Percentiles rank a stretch among this genome's conserved stretches.
Evolutionary conservation across 2,888 invertebrate species (phyloP).

Genomic region (Tipula lateralis): DNA sequence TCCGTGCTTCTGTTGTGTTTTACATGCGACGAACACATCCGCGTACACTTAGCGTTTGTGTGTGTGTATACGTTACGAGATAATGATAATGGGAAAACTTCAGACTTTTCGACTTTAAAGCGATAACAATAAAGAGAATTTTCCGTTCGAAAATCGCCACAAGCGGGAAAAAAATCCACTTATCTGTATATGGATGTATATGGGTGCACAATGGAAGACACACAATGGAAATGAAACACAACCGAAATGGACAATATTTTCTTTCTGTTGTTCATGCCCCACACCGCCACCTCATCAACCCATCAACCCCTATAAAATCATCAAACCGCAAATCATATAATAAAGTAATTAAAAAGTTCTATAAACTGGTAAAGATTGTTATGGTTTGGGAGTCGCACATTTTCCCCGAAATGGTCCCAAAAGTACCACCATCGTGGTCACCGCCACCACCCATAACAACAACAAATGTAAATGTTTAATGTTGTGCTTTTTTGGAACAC

Average conservation of each 20-base stretch:
- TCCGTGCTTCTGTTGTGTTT: background rate
- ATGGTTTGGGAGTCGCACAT: background rate
- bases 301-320: background rate
- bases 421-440: background rate
- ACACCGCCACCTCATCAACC: too few species aligned
- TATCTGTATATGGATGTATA: background rate
- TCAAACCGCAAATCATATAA: slow-evolving; percentile 11
- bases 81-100: background rate
- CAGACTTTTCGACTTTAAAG: background rate
- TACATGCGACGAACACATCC: background rate
- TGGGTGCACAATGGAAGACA: background rate
- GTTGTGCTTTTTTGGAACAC: background rate
- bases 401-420: background rate
- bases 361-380: background rate
- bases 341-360: background rate
- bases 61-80: background rate
- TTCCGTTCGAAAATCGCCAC: background rate
- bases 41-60: too few species aligned
- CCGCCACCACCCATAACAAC: too few species aligned
- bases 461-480: background rate
- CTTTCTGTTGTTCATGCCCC: too few species aligned
- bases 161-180: background rate
- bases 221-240: background rate
- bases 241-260: background rate
- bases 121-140: background rate